Percentiles rank a stretch among this genome's conserved stretches.
These are phyloP conservation scores for Spodoptera litura DNA, from an alignment of 1,140 invertebrate genomes.

Conservation along the genomic window DNA sequence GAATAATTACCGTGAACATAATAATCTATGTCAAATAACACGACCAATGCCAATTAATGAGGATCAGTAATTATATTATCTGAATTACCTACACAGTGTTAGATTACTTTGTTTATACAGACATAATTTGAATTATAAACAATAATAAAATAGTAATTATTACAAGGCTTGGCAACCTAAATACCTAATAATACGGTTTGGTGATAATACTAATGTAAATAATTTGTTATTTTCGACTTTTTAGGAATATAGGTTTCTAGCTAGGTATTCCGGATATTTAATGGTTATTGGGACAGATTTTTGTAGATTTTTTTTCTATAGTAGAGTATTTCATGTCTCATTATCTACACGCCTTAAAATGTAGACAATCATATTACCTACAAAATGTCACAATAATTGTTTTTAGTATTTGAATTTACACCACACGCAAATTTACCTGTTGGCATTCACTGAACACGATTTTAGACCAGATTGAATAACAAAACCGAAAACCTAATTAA, in stretches of 20 bases:
- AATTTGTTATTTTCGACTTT: not conserved
- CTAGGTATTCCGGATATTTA: not conserved
- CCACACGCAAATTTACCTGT: no score
- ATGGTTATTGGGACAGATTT: no score
- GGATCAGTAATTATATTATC: not conserved
- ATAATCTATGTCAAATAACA: constrained; percentile 21
- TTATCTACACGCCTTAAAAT: no score
- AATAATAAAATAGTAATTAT: not conserved
- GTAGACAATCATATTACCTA: no score
- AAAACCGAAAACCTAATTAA: no score
- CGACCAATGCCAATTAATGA: not conserved
- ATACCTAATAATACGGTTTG: not conserved
- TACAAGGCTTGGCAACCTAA: constrained; percentile 2
- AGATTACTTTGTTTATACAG: not conserved
- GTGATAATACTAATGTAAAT: not conserved
- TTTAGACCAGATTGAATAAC: no score
- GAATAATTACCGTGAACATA: not conserved
- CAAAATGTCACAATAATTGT: no score
- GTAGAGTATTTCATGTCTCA: no score
- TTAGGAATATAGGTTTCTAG: not conserved
- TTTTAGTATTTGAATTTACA: no score
- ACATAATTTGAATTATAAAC: not conserved
- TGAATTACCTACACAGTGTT: not conserved
- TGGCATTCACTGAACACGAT: no score
- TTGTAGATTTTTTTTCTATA: no score